phyloP scores from a whole-genome alignment of 1,140 invertebrate genomes.

The Halotydeus destructor region DNA sequence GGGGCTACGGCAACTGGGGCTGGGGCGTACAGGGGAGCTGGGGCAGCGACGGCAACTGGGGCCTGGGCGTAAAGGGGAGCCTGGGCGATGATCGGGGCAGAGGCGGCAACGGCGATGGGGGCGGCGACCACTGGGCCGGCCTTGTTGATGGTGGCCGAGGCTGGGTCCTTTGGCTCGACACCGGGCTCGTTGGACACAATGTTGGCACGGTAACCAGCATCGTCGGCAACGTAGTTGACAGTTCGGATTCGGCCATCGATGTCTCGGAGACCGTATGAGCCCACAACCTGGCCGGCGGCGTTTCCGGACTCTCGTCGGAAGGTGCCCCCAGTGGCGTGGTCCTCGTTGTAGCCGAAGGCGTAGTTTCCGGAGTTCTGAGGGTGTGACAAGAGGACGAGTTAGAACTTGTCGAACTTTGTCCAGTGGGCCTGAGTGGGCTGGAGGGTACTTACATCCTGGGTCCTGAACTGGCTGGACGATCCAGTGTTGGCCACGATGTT shows the following conservation, averaged over 20 bases:
- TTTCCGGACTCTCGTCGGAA: slow-evolving; percentile 17
- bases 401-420: too few species aligned
- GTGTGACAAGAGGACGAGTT: too few species aligned
- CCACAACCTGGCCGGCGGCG: slow-evolving; percentile 15
- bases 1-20: neutral
- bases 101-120: too few species aligned
- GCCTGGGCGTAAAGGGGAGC: neutral
- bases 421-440: too few species aligned
- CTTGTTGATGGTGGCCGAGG: slow-evolving; percentile 10
- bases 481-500: too few species aligned
- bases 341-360: neutral
- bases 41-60: neutral
- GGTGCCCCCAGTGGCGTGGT: slow-evolving; percentile 19
- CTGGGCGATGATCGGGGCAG: neutral
- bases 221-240: slow-evolving; percentile 22
- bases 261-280: slow-evolving; percentile 19
- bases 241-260: slow-evolving; percentile 19
- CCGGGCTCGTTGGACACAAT: slow-evolving; percentile 20
- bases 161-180: slow-evolving; percentile 12
- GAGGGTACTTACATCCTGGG: too few species aligned
- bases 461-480: neutral
- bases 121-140: neutral
- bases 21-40: neutral
- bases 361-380: slow-evolving; percentile 3
- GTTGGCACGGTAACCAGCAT: slow-evolving; percentile 13